A percentile compares a stretch with the other conserved stretches of the same genome.
Conservation (phyloP, 2,797 vertebrate genomes). For the Kryptopterus vitreolus region DNA sequence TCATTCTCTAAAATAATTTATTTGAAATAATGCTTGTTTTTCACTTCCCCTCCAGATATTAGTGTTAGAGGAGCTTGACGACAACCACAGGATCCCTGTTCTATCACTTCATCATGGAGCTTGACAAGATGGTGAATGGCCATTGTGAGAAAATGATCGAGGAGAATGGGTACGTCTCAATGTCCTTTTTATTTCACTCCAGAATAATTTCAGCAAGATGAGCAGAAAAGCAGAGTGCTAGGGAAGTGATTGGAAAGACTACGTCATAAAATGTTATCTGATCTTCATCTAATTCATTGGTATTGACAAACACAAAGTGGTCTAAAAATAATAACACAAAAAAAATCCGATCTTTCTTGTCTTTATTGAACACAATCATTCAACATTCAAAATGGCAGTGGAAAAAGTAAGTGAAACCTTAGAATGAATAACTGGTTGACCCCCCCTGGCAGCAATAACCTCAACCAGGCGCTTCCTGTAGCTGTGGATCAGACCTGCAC, state of each 20-base stretch:
- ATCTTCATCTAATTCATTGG: too few relatives aligned
- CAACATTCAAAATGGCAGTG: too few relatives aligned
- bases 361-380: too few relatives aligned
- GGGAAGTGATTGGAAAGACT: background rate
- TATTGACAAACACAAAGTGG: too few relatives aligned
- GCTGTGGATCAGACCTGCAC: too few relatives aligned
- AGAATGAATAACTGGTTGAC: too few relatives aligned
- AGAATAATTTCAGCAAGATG: background rate
- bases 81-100: background rate
- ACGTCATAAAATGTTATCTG: background rate
- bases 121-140: constrained; percentile 73
- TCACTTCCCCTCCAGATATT: constrained; percentile 16
- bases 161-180: constrained; percentile 68
- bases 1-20: background rate
- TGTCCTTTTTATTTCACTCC: background rate
- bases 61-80: background rate
- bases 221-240: background rate
- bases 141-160: constrained; percentile 44
- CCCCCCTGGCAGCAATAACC: too few relatives aligned
- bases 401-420: too few relatives aligned
- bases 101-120: constrained; percentile 66
- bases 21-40: background rate
- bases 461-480: too few relatives aligned
- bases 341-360: too few relatives aligned
- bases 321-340: too few relatives aligned